Percentiles rank a stretch among this genome's conserved stretches.
These are phyloP conservation scores for Balaenoptera acutorostrata DNA, from an alignment of 2,113 vertebrate species.

Conservation along the genomic window DNA sequence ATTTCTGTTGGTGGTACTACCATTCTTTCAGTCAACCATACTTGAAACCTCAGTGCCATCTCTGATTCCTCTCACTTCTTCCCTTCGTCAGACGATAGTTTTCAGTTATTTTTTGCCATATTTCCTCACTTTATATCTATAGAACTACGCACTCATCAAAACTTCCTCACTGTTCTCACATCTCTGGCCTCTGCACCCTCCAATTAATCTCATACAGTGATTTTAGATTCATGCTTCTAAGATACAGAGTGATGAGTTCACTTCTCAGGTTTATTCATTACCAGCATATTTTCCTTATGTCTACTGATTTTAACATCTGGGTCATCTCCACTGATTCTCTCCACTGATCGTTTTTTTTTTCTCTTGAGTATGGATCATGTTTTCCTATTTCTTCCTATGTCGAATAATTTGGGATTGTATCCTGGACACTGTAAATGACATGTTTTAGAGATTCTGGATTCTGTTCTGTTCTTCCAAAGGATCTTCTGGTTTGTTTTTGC, in stretches of 20 bases:
- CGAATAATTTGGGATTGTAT: slow-evolving; percentile 18
- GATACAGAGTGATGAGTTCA: slow-evolving; percentile 1
- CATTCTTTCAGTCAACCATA: not conserved
- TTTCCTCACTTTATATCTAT: not conserved
- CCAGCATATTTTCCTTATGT: not conserved
- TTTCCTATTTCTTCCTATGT: slow-evolving; percentile 25
- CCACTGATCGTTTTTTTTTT: slow-evolving; percentile 19
- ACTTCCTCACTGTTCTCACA: not conserved
- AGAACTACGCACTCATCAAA: not conserved
- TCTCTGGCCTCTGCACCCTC: slow-evolving; percentile 26
- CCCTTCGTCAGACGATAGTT: not conserved
- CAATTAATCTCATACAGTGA: not conserved
- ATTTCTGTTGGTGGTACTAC: not conserved
- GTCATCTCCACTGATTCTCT: slow-evolving; percentile 16
- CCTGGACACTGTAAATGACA: slow-evolving; percentile 20
- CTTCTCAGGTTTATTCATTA: slow-evolving; percentile 6
- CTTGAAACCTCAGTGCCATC: not conserved
- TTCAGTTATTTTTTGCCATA: slow-evolving; percentile 5
- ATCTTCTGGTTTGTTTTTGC: slow-evolving; percentile 57
- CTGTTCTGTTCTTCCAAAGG: slow-evolving; percentile 36
- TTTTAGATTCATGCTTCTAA: slow-evolving; percentile 20
- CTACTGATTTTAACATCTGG: slow-evolving; percentile 14
- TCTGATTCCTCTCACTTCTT: slow-evolving; percentile 16
- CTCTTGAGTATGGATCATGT: not conserved
- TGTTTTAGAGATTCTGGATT: slow-evolving; percentile 37